These are phyloP conservation scores for Lota lota DNA, from an alignment of 2,113 vertebrate species.

Conservation along the genomic window DNA sequence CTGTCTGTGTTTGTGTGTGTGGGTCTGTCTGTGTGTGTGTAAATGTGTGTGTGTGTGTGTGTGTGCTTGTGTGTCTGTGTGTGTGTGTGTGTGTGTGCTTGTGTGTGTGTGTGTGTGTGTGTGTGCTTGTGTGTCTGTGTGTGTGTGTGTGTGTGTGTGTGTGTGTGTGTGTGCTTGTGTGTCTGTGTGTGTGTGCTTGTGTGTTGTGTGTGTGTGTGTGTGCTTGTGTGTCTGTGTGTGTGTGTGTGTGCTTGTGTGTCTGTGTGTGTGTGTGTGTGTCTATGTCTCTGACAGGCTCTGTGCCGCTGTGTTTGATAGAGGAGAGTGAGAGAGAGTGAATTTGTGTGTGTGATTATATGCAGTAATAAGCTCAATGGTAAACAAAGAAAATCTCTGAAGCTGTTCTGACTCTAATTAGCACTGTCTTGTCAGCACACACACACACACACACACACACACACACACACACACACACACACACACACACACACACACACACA, in stretches of 20 bases:
- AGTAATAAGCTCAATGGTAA: constrained; percentile 50
- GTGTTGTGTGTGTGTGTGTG: constrained; percentile 27
- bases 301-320: neutral
- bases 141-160: constrained; percentile 6
- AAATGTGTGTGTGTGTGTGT: too few species aligned
- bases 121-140: constrained; percentile 21
- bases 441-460: neutral
- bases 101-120: constrained; percentile 19
- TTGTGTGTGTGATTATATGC: constrained; percentile 44
- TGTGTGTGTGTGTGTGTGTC: constrained; percentile 8
- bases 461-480: constrained; percentile 7
- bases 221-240: constrained; percentile 18
- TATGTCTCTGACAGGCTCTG: constrained; percentile 2
- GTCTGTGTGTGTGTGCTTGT: neutral
- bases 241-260: constrained; percentile 8
- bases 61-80: constrained; percentile 9
- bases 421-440: constrained; percentile 54
- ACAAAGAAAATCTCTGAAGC: constrained; percentile 43
- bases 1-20: neutral
- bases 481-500: constrained; percentile 20
- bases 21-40: constrained; percentile 4
- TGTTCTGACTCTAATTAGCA: constrained; percentile 70
- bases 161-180: constrained; percentile 23
- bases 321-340: constrained; percentile 2
- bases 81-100: constrained; percentile 8